Percentiles rank a stretch among this genome's conserved stretches.
These are phyloP conservation scores for Acanthis flammea DNA, from an alignment of 2,797 vertebrate genomes.

Conservation along the genomic window DNA sequence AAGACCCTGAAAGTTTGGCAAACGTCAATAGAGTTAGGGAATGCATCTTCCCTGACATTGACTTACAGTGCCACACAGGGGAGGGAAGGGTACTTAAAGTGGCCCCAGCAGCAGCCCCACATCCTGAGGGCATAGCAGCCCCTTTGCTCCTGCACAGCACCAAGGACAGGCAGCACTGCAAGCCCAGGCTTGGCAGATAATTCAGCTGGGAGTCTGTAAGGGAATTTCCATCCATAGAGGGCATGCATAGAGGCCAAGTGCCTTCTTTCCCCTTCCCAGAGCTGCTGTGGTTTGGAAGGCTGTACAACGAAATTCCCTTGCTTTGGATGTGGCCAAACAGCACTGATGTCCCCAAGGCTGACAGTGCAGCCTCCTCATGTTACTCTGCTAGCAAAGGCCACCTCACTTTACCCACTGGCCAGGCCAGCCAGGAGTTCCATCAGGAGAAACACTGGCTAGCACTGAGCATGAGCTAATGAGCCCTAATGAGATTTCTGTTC, in stretches of 20 bases:
- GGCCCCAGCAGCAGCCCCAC: not conserved
- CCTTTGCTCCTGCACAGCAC: not conserved
- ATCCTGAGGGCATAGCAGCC: not conserved
- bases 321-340: not conserved
- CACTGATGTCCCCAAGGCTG: not conserved
- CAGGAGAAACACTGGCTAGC: not conserved
- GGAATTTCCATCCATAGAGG: not conserved
- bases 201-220: not conserved
- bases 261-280: not conserved
- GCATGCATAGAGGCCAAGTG: not conserved
- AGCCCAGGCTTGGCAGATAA: not conserved
- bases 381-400: not conserved
- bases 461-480: not conserved
- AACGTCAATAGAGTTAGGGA: not conserved
- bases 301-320: not conserved
- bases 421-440: not conserved
- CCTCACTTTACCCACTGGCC: not conserved
- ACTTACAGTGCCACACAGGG: rapidly evolving
- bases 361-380: rapidly evolving
- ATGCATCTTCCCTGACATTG: not conserved
- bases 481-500: not conserved
- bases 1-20: not conserved
- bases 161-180: not conserved
- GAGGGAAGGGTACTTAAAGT: not conserved
- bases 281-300: not conserved